Evolutionary conservation across 2,113 vertebrate species (phyloP), one percentile per base, ranked within the genome.

Genomic region (Excalfactoria chinensis): DNA sequence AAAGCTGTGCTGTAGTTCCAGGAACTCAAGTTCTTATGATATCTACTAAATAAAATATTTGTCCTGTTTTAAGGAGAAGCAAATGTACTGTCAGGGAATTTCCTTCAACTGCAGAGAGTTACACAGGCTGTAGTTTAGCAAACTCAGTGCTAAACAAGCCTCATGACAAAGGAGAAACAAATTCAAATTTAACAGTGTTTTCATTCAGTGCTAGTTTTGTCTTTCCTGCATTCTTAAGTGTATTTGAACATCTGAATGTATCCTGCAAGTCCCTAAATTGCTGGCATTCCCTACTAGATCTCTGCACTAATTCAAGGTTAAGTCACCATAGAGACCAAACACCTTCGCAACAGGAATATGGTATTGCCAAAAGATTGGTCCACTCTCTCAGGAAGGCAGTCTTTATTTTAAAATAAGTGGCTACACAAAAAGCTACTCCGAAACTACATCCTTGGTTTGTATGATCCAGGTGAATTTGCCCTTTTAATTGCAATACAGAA

Each of bases 341-440:
- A 28, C 23, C 25, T 25, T 37, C 25, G 21, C 10, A 67, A 66
- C 1, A 64, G 21, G 2, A 48, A 35, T 30, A 49, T 1, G 37
- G 15, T 35, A 71, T 60, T 43, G 5, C 11, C 37, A 79, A 59
- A 72, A 69, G 40, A 83, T 21, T 1, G 5, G 48, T 55, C 23
- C 60, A 17, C 4, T 63, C 71, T 66, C 19, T 75, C 12, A 37
- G 49, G 79, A 87, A 66, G 59, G 55, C 64, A 93, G 64, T 43
- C 59, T 97, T 97, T 96, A 97, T 97, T 97, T 95, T 89, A 93
- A 93, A 96, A 93, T 78, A 94, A 63, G 83, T 2, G 28, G 46
- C 79, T 92, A 94, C 72, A 94, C 40, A 89, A 67, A 86, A 88
- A 60, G 86, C 56, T 80, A 87, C 48, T 66, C 77, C 82, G 72